A percentile compares a stretch with the other conserved stretches of the same genome.
These are phyloP conservation scores for Sparidentex hasta DNA, from an alignment of 2,797 vertebrate species.

Conservation along the genomic window DNA sequence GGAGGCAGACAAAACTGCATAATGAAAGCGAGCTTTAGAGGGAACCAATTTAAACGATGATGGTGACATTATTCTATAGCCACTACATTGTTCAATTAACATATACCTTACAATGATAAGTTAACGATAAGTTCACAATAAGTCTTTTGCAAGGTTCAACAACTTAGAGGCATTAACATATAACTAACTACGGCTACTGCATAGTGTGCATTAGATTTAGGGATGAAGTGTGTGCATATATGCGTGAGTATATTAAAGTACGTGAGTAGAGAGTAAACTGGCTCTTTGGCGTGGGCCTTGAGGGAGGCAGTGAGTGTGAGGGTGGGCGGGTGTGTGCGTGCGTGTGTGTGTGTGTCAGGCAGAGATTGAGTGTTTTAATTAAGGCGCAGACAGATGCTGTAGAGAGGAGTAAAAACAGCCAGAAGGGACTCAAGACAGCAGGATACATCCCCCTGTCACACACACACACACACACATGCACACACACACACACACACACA, in stretches of 20 bases:
- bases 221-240: constrained; percentile 28
- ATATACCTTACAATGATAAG: no score
- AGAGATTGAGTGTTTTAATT: constrained; percentile 86
- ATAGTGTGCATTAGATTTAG: constrained; percentile 29
- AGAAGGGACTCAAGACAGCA: constrained; percentile 75
- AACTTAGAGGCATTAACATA: constrained; percentile 50
- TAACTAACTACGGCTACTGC: constrained; percentile 35
- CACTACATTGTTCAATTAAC: no score
- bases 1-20: no score
- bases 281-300: constrained; percentile 60
- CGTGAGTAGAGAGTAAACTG: constrained; percentile 71
- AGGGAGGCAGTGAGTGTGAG: constrained; percentile 60
- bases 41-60: no score
- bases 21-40: no score
- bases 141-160: constrained; percentile 4
- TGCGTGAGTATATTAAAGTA: constrained; percentile 58
- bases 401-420: constrained; percentile 82
- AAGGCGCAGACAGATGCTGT: constrained; percentile 83
- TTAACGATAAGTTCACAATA: no score
- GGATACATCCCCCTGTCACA: constrained; percentile 65
- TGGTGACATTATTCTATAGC: no score
- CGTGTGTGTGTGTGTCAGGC: constrained; percentile 56
- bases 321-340: constrained; percentile 34
- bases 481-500: constrained; percentile 24
- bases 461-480: constrained; percentile 24